Percentiles rank a stretch among this genome's conserved stretches.
phyloP scores from a whole-genome alignment of 2,113 vertebrate genomes.

The Thunnus thynnus region DNA sequence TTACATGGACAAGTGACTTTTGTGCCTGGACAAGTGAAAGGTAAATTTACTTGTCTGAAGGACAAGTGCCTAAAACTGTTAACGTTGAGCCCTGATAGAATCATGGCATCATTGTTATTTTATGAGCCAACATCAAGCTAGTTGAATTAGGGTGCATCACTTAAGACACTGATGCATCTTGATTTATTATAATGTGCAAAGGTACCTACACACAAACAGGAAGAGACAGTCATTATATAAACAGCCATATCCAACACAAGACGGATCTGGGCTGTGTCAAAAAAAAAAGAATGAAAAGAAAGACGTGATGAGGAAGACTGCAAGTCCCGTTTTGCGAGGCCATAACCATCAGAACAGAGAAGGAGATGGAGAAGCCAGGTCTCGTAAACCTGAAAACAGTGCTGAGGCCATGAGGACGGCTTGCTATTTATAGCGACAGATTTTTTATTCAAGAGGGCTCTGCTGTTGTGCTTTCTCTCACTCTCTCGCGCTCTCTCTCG shows the following conservation, averaged over 20 bases:
- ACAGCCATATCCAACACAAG: slow-evolving; percentile 32
- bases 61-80: no score
- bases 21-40: no score
- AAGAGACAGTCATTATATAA: slow-evolving; percentile 50
- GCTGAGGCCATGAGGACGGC: slow-evolving; percentile 72
- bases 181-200: slow-evolving; percentile 37
- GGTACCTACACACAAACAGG: slow-evolving; percentile 17
- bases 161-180: slow-evolving; percentile 34
- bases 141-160: slow-evolving; percentile 23
- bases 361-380: slow-evolving; percentile 55
- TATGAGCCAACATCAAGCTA: slow-evolving; percentile 30
- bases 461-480: slow-evolving; percentile 79
- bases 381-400: slow-evolving; percentile 71
- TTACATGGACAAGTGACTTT: no score
- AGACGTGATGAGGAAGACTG: slow-evolving; percentile 2
- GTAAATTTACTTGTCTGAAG: no score
- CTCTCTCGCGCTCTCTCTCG: slow-evolving; percentile 46
- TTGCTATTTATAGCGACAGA: slow-evolving; percentile 85
- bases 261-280: slow-evolving; percentile 28
- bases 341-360: slow-evolving; percentile 38
- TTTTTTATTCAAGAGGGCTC: slow-evolving; percentile 84
- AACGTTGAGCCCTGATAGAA: background rate
- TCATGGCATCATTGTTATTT: slow-evolving; percentile 23
- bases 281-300: slow-evolving; percentile 20
- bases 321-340: slow-evolving; percentile 14